Evolutionary conservation across 2,888 invertebrate species (phyloP).

Genomic region (Monopis laevigella): DNA sequence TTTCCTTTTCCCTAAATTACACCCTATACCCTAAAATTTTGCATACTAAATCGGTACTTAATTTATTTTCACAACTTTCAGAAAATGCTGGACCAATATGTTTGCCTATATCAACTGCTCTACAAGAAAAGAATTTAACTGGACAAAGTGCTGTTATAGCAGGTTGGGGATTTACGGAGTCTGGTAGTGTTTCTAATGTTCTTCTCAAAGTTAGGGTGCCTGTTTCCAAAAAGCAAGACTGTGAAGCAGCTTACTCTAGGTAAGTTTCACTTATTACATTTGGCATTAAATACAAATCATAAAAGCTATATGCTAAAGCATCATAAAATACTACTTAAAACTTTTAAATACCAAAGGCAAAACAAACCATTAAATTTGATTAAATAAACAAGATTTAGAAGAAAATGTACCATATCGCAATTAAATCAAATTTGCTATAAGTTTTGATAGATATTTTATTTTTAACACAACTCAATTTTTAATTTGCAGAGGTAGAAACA

Average conservation of each 20-base stretch:
- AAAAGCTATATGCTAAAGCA: too few species aligned
- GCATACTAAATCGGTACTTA: not conserved
- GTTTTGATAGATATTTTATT: too few species aligned
- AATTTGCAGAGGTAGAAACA: not conserved
- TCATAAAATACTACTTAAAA: too few species aligned
- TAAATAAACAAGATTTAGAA: too few species aligned
- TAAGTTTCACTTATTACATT: too few species aligned
- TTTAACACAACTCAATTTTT: too few species aligned
- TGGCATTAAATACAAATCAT: too few species aligned
- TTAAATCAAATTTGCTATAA: too few species aligned
- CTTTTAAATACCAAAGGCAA: too few species aligned
- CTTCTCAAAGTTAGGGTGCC: not conserved
- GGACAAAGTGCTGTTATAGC: slow-evolving; percentile 16
- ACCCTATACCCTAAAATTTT: not conserved
- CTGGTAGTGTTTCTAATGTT: not conserved
- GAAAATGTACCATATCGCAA: too few species aligned
- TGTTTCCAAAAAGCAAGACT: not conserved
- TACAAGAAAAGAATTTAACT: slow-evolving; percentile 12
- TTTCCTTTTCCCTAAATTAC: not conserved
- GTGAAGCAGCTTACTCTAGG: not conserved
- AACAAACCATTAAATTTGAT: too few species aligned
- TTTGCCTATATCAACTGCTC: slow-evolving; percentile 17
- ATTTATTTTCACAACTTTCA: slow-evolving; percentile 10
- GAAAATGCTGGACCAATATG: slow-evolving; percentile 21
- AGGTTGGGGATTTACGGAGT: slow-evolving; percentile 25